Evolutionary conservation across 2,113 vertebrate species (phyloP), one percentile per base, ranked within the genome.

Genomic region (Prietella phreatophila): DNA sequence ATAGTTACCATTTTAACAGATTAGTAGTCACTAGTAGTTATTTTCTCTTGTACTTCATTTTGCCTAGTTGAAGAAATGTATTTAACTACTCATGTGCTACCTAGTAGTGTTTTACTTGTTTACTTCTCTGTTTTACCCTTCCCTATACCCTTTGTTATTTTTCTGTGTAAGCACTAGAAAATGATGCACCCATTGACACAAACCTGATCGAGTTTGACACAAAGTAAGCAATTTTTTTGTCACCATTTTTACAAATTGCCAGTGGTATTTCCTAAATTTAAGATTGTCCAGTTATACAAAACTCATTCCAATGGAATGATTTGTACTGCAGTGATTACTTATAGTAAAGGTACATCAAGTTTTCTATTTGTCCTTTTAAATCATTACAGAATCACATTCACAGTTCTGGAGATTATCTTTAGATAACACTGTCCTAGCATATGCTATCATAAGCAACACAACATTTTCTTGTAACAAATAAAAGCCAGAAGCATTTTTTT

Each of bases 161-260:
- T 89, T 83, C 42, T 85, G 14, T 91, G 93, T 91, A 93, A 99
- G 97, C 95, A 95, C 95, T 97, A 93, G 97, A 97, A 91, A 96
- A 94, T 1, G 97, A 99, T 91, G 94, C 95, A 0, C 97, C 96
- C 0, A 95, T 97, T 91, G 97, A 99, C 92, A 97, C 97, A 83
- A 99, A 99, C 92, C 96, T 99, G 90, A 99, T 99, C 90, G 96
- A 99, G 93, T 98, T 99, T 85, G 98, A 99, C 93, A 97, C 98
- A 89, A 96, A 98, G 98, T 99, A 97, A 98, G 96, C 91, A 3
- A 19, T 75, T 42, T 86, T 4, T 47, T 42, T 85, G 20, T 73
- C 25, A 58, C 65, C 25, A 58, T 39, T 50, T 83, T 30, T 17
- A 19, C 39, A 27, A 63, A 50, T n/a, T 83, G 36, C 1, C 22